Base-by-base conservation (phyloP, 2,113 vertebrate species). In the Ceratotherium simum region DNA sequence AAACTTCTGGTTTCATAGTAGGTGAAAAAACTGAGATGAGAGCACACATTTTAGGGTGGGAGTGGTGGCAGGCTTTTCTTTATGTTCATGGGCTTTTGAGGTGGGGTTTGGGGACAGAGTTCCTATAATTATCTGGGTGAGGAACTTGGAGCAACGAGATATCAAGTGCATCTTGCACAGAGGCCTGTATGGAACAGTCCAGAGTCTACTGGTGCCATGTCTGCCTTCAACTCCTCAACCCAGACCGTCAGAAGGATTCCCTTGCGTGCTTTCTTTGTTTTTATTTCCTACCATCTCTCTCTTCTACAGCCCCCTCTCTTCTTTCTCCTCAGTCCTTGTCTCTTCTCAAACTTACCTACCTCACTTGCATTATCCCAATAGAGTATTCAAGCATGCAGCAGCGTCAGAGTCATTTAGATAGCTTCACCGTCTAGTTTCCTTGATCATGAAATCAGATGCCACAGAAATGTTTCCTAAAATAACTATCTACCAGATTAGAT, bases 381-480 rank as follows among this genome's bases (percentile, higher is more conserved):
- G 70, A 94, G 36, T 89, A 82, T 58, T 85, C 31, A 94, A 97
- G 56, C 16, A 72, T 33, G 33, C 31, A 96, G 79, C 64, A 73
- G 20, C 17, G 94, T 82, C 54, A 81, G 75, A 70, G 25, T 89
- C 90, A 83, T 81, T 86, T 82, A 96, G 42, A 83, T 62, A 89
- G 65, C 31, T 79, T 88, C 16, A 54, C 23, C 25, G 58, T 70
- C 36, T 83, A 85, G 69, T 92, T 86, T 90, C 69, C 58, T 64
- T 73, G 60, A 64, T 84, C 91, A 72, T 51, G n/a, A 78, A 95
- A 62, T 84, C 39, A 73, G 36, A 87, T 29, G 18, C 31, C 39
- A 69, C 42, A 85, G 36, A 94, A 91, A 89, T 81, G 60, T 80
- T 82, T 95, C 69, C 72, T 73, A 54, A 96, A 96, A 70, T 87